Evolutionary conservation across 2,888 invertebrate genomes (phyloP), one percentile per base, ranked within the genome.

Genomic region (Microchrysa polita): DNA sequence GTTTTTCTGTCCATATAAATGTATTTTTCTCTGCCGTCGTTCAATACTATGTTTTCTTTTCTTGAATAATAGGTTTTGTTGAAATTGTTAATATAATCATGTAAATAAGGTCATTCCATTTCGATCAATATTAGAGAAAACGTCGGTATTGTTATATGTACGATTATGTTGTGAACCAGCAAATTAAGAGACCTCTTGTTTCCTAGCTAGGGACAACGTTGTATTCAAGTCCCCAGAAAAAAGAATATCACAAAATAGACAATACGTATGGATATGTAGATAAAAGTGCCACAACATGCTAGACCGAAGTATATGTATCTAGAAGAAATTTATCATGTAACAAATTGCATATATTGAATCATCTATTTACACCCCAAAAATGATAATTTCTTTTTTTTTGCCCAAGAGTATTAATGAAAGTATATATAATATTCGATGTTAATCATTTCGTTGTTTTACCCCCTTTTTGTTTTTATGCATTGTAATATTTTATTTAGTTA

Each of bases 91-190:
- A 44, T 9, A 20, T 9, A 65, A 65, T 65, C 65, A 65, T 55
- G 69, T 55, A 55, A 55, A 69, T 69, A 57, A 55, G 40, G 42
- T 69, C 69, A 69, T 69, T 69, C 69, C 69, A 69, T 69, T 57
- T 55, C 55, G 42, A 55, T 48, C 23, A 67, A 67, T 27, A 67
- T 55, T 52, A 55, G 14, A 57, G 42, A 67, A 16, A 34, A 16
- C n/a, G 18, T 7, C 61, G 40, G 2, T 61, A n/a, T 40, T 40
- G 10, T 34, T 14, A n/a, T n/a, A n/a, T n/a, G n/a, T n/a, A 40
- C 61, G n/a, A 2, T 42, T 34, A 23, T 61, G 61, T 40, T 18
- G 14, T 14, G 10, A 59, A 59, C n/a, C n/a, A n/a, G n/a, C n/a
- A n/a, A n/a, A n/a, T n/a, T n/a, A n/a, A 23, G 23, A 16, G 40